These are phyloP conservation scores for Montipora capitata DNA, from an alignment of 92 coral and sea anemone genomes.

Conservation along the genomic window DNA sequence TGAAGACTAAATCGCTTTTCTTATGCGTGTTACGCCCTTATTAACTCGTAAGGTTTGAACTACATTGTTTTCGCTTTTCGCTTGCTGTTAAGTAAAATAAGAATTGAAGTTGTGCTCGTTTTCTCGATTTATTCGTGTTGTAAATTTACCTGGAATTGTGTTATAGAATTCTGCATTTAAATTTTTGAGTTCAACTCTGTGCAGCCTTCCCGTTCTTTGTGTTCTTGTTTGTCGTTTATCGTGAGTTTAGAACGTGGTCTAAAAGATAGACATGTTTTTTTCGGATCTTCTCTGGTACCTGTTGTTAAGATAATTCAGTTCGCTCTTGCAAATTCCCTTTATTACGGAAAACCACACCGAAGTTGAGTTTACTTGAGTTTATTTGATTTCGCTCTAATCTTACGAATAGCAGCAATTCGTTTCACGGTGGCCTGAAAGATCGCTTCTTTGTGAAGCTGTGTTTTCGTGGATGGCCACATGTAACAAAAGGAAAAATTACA, in stretches of 20 bases:
- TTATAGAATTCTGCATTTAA: background rate
- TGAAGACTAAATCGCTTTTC: background rate
- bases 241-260: constrained; percentile 9
- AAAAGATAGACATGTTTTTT: constrained; percentile 28
- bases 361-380: background rate
- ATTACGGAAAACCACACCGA: background rate
- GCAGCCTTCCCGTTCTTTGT: background rate
- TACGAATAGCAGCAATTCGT: background rate
- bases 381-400: background rate
- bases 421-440: background rate
- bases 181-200: background rate
- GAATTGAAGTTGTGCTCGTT: background rate
- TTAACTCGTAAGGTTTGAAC: constrained; percentile 36
- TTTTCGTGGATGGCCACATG: constrained; percentile 39
- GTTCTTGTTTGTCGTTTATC: background rate
- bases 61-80: constrained; percentile 19
- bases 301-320: background rate
- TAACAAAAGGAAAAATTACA: constrained; percentile 25
- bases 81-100: background rate
- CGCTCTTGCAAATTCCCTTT: background rate
- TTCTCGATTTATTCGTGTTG: background rate
- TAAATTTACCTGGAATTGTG: background rate
- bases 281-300: constrained; percentile 15
- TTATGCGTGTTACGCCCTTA: constrained; percentile 44
- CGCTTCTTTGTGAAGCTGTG: constrained; percentile 3